Evolutionary conservation across 2,888 invertebrate species (phyloP), one percentile per base, ranked within the genome.

Genomic region (Orchesella flavescens): DNA sequence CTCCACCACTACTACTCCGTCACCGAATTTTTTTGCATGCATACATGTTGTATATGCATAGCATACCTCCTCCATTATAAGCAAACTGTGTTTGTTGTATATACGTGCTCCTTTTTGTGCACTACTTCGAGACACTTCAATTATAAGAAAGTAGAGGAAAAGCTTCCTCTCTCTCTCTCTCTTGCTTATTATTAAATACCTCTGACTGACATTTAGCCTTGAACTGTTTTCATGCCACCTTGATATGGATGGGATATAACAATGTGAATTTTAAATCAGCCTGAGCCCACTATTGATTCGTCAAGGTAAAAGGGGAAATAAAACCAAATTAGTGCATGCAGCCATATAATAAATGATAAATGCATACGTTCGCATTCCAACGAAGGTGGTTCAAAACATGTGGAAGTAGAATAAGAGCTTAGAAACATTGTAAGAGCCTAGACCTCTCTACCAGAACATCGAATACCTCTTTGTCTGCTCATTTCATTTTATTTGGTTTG

Each of bases 251-350:
- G 3, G 49, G 49, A 10, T n/a, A 49, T n/a, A 63, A 46, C 61
- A 63, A 61, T 49, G 49, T 49, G 63, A 74, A 74, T 74, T 63
- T 73, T 61, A 49, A 49, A 49, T 74, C 49, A 74, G 59, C 44
- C 49, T 12, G 23, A 65, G 65, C 24, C 5, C 44, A 69, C 46
- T 77, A 77, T 77, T 77, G 69, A 77, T 77, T 77, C 23, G 59
- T 10, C 49, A 69, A 69, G 66, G 44, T 49, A 24, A 13, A 59
- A 43, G 13, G 5, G 23, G 72, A 43, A 59, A 44, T 43, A 72
- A 43, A 49, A 49, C 49, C 49, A n/a, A 49, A 49, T 49, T 49
- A 49, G 49, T 49, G n/a, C 49, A 49, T 34, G 34, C 49, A 49
- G 15, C 5, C 49, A 49, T 49, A 49, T 34, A 34, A 34, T 34